A percentile compares a stretch with the other conserved stretches of the same genome.
Conservation (phyloP, 92 coral and sea anemone genomes). For the Porites lobata region DNA sequence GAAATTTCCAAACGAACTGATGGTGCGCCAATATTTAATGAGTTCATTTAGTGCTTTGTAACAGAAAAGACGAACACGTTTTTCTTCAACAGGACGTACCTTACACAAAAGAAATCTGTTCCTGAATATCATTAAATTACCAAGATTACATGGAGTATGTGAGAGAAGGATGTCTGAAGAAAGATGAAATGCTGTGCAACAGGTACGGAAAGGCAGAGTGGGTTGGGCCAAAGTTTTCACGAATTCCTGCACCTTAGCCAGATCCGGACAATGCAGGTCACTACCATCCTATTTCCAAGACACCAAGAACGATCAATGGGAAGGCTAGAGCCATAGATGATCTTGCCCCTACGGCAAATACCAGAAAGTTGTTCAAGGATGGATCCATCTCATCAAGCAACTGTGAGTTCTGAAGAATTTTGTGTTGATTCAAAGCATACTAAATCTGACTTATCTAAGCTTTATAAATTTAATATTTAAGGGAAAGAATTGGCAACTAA, state of each 20-base stretch:
- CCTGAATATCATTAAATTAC: slow-evolving; percentile 26
- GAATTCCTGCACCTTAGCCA: slow-evolving; percentile 50
- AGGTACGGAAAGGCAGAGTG: slow-evolving; percentile 17
- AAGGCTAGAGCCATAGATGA: slow-evolving; percentile 18
- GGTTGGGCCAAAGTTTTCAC: slow-evolving; percentile 30
- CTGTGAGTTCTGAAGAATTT: slow-evolving; percentile 39
- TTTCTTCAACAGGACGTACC: slow-evolving; percentile 24
- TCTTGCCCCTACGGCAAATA: slow-evolving; percentile 7
- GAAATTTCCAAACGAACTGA: slow-evolving; percentile 26
- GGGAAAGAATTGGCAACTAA: too few species aligned
- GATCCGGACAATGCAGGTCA: slow-evolving; percentile 49
- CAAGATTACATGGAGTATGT: slow-evolving; percentile 45
- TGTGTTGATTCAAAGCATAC: slow-evolving; percentile 22
- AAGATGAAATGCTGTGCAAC: background rate
- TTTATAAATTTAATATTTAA: too few species aligned
- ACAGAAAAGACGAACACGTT: slow-evolving; percentile 7
- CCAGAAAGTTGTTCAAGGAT: too few species aligned
- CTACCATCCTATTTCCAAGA: slow-evolving; percentile 26
- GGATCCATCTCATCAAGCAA: slow-evolving; percentile 40
- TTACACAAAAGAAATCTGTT: slow-evolving; percentile 13
- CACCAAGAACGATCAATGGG: slow-evolving; percentile 7
- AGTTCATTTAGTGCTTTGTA: slow-evolving; percentile 15
- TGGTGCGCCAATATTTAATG: slow-evolving; percentile 26
- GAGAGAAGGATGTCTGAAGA: slow-evolving; percentile 11
- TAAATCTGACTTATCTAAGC: too few species aligned